Percentiles rank a stretch among this genome's conserved stretches.
Evolutionary conservation across 2,888 invertebrate species (phyloP).

Genomic region (Pheosia tremula): DNA sequence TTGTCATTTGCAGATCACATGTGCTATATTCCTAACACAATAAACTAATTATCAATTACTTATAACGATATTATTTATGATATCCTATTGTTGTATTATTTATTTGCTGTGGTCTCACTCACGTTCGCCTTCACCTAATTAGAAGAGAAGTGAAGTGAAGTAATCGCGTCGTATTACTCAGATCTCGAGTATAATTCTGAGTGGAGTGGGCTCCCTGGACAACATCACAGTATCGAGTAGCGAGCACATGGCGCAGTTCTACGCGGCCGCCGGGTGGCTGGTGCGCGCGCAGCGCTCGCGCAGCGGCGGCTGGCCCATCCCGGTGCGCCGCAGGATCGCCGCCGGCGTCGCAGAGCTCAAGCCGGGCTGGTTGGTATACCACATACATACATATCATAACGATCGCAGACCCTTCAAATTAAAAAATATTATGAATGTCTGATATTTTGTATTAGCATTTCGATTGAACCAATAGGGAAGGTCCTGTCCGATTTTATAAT

Average conservation of each 20-base stretch:
- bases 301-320: slow-evolving; percentile 97
- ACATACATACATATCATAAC: background rate
- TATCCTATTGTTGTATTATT: too few species aligned
- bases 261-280: slow-evolving; percentile 97
- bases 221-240: slow-evolving; percentile 91
- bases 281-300: slow-evolving; percentile 91
- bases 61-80: too few species aligned
- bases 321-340: slow-evolving; percentile 91
- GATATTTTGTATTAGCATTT: too few species aligned
- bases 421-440: too few species aligned
- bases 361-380: slow-evolving; percentile 90
- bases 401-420: too few species aligned
- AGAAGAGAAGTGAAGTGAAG: too few species aligned
- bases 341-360: slow-evolving; percentile 90
- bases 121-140: too few species aligned
- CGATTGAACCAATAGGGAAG: too few species aligned
- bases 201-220: slow-evolving; percentile 90
- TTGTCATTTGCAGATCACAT: background rate
- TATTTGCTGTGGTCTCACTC: too few species aligned
- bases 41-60: too few species aligned
- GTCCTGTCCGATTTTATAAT: too few species aligned
- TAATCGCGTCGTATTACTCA: slow-evolving; percentile 36
- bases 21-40: too few species aligned
- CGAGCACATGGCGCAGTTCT: slow-evolving; percentile 96
- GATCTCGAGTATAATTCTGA: slow-evolving; percentile 87